Base-by-base conservation (phyloP, 2,797 vertebrate species). In the Avahi laniger region DNA sequence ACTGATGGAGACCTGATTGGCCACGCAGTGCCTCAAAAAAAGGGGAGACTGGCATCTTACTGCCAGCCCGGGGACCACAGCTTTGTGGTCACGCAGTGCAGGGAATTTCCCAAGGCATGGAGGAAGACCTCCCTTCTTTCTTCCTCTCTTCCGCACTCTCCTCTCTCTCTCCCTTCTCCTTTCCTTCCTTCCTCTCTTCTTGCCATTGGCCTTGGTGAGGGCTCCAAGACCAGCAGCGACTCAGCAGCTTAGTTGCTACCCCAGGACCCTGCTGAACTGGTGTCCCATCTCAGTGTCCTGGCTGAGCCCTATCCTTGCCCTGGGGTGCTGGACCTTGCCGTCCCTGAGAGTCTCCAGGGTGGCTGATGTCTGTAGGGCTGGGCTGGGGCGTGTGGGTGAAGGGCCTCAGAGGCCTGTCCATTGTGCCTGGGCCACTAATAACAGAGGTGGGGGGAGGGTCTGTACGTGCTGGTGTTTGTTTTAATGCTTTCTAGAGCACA, bases 391-490 rank as follows among this genome's bases (percentile, higher is more conserved):
- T 4, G 5, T 6, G 17, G 33, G 46, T 30, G 35, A 54, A 4
- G 20, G 24, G 35, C 35, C 90, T 38, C 33, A 0, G 63, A 80
- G 30, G 35, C 33, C 75, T 43, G 81, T 59, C 35, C 3, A 1
- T 3, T 67, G 33, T 52, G 22, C 48, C 48, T 2, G 48, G 0
- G 57, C 17, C 80, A 12, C 93, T 30, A 28, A 33, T 93, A 91
- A 73, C 2, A 38, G 0, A 5, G 41, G 38, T 41, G 38, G 38
- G 3, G 38, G 5, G 22, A 8, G 33, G 6, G 30, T 0, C 69
- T 81, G 73, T 89, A 30, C 91, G 28, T 41, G 73, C 6, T 75
- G 95, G 46, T 30, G 11, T 91, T 95, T 69, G 35, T 96, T 95
- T 76, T 70, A 73, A 11, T 6, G 9, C 73, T 4, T 82, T 82